A percentile compares a stretch with the other conserved stretches of the same genome.
Conservation (phyloP, 2,113 vertebrate species). For the Mohoua ochrocephala region DNA sequence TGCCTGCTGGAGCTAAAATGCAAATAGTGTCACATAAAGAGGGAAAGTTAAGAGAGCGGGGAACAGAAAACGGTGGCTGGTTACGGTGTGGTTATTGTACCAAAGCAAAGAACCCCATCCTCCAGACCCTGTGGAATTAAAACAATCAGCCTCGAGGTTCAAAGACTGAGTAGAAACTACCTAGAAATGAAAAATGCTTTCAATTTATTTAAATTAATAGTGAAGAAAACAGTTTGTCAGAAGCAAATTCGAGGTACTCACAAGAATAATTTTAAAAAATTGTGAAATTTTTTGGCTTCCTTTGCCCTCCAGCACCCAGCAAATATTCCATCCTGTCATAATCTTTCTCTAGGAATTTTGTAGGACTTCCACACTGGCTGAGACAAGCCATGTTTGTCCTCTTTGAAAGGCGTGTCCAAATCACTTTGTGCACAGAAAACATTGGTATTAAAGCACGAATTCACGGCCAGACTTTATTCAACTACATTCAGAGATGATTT, state of each 20-base stretch:
- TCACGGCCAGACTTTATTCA: not conserved
- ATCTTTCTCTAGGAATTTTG: not conserved
- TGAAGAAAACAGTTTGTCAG: not conserved
- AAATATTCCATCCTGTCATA: not conserved
- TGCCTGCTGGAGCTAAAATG: constrained; percentile 10
- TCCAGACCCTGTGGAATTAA: not conserved
- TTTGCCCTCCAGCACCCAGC: not conserved
- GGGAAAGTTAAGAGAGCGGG: not conserved
- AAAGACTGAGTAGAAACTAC: not conserved
- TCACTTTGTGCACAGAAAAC: not conserved
- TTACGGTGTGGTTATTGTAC: not conserved
- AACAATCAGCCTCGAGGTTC: not conserved
- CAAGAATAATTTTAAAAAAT: not conserved
- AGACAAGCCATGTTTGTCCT: not conserved
- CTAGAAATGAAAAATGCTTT: not conserved
- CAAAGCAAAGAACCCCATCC: not conserved
- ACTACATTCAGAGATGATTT: not conserved
- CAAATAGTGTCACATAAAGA: not conserved
- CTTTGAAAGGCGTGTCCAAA: not conserved
- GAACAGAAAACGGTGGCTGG: not conserved
- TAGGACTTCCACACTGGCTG: not conserved
- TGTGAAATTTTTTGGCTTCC: fast-evolving
- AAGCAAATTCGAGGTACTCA: not conserved
- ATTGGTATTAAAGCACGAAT: not conserved
- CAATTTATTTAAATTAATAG: not conserved